Percentiles rank a stretch among this genome's conserved stretches.
phyloP scores from a whole-genome alignment of 1,140 invertebrate species.

The Copidosoma floridanum region DNA sequence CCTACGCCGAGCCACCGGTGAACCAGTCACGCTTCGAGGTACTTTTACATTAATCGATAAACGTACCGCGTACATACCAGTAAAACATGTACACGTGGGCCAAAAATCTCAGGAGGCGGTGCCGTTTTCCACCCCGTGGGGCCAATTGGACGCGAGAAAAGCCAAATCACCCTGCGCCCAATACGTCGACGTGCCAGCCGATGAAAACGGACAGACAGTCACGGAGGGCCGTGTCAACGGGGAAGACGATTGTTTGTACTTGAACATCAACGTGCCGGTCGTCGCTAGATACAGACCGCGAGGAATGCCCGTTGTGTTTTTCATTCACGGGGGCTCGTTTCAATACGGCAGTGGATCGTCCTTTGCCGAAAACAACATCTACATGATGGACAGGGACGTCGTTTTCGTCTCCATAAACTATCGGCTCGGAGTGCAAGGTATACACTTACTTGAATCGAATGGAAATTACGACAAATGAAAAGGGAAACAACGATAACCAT shows the following conservation, averaged over 20 bases:
- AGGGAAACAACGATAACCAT: no score
- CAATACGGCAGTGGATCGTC: slow-evolving; percentile 45
- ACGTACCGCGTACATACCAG: background rate
- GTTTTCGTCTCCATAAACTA: slow-evolving; percentile 65
- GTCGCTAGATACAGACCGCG: slow-evolving; percentile 52
- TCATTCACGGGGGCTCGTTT: slow-evolving; percentile 68
- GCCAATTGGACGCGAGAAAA: background rate
- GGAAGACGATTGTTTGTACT: slow-evolving; percentile 72
- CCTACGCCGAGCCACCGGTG: background rate
- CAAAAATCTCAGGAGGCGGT: background rate
- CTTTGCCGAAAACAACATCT: slow-evolving; percentile 42
- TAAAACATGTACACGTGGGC: background rate
- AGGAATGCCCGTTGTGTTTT: slow-evolving; percentile 64
- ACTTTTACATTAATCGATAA: background rate
- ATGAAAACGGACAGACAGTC: background rate
- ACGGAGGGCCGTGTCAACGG: slow-evolving; percentile 32
- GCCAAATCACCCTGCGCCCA: background rate
- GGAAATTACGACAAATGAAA: no score
- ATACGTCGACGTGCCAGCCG: background rate
- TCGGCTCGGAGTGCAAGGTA: slow-evolving; percentile 61
- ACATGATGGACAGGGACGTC: slow-evolving; percentile 57
- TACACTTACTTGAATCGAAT: background rate
- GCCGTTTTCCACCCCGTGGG: background rate
- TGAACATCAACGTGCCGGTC: slow-evolving; percentile 71
- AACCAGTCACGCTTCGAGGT: background rate